These are phyloP conservation scores for Tyrophagus putrescentiae DNA, from an alignment of 1,140 invertebrate genomes.

Conservation along the genomic window DNA sequence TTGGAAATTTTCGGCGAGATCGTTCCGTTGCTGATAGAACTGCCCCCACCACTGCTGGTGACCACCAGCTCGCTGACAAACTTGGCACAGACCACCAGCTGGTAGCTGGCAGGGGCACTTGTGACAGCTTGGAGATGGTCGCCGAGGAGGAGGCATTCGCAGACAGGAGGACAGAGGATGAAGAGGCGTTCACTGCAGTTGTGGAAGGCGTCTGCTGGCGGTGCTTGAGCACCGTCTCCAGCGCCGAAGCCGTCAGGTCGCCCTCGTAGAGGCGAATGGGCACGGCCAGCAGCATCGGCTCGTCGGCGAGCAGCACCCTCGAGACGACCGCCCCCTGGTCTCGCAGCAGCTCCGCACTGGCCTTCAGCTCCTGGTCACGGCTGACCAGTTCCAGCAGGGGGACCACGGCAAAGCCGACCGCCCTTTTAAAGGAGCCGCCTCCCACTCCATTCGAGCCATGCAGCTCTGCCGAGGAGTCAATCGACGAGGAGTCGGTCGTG, in stretches of 20 bases:
- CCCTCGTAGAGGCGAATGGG: slow-evolving; percentile 11
- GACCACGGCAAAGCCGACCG: slow-evolving; percentile 14
- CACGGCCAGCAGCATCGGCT: slow-evolving; percentile 9
- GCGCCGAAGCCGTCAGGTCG: not conserved
- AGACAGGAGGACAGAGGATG: slow-evolving; percentile 1
- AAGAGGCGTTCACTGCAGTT: not conserved
- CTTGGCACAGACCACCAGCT: slow-evolving; percentile 3
- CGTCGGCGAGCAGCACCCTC: slow-evolving; percentile 7
- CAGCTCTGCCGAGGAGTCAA: not conserved
- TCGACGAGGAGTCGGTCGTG: slow-evolving; percentile 11
- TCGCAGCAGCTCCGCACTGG: not conserved
- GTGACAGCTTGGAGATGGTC: slow-evolving; percentile 8
- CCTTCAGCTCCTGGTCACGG: slow-evolving; percentile 16
- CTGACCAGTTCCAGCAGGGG: slow-evolving; percentile 16
- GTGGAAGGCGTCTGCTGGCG: not conserved
- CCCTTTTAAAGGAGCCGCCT: slow-evolving; percentile 1
- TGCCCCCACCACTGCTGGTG: not conserved
- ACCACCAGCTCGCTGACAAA: slow-evolving; percentile 4
- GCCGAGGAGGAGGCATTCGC: not conserved
- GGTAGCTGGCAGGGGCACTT: slow-evolving; percentile 2
- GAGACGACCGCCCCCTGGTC: slow-evolving; percentile 3
- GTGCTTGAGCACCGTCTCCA: slow-evolving; percentile 10
- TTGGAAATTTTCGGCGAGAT: too few relatives aligned
- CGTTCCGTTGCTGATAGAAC: too few relatives aligned
- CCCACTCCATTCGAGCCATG: not conserved